Conservation (phyloP, 1,140 invertebrate species). For the Pogonus chalceus region DNA sequence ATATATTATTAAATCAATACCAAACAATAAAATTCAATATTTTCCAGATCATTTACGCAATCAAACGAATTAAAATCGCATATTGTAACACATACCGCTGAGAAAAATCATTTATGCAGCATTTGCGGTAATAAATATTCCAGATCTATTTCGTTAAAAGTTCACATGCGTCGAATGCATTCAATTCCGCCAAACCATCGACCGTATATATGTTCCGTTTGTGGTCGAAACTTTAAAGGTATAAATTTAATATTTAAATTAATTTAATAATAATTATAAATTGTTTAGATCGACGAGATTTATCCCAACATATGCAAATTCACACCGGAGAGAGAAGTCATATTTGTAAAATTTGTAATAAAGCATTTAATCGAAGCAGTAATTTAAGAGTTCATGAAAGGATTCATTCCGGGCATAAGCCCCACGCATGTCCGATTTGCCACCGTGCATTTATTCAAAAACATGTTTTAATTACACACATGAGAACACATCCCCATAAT, state of each 20-base stretch:
- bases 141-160: background rate
- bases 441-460: background rate
- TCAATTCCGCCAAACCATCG: background rate
- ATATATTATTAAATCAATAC: background rate
- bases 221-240: constrained; percentile 3
- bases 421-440: background rate
- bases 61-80: constrained; percentile 7
- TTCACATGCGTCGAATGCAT: background rate
- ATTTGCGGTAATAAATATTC: constrained; percentile 2
- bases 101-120: constrained; percentile 1
- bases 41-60: background rate
- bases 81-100: background rate
- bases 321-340: background rate
- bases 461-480: background rate
- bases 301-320: constrained; percentile 1
- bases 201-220: background rate
- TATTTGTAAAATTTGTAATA: background rate
- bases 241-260: background rate
- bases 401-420: background rate
- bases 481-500: constrained; percentile 4
- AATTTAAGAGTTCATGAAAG: constrained; percentile 1
- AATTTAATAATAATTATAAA: background rate
- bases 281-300: constrained; percentile 2
- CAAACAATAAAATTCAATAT: background rate
- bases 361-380: constrained; percentile 7